A percentile compares a stretch with the other conserved stretches of the same genome.
Conservation (phyloP, 2,888 invertebrate genomes). For the Biston betularia region DNA sequence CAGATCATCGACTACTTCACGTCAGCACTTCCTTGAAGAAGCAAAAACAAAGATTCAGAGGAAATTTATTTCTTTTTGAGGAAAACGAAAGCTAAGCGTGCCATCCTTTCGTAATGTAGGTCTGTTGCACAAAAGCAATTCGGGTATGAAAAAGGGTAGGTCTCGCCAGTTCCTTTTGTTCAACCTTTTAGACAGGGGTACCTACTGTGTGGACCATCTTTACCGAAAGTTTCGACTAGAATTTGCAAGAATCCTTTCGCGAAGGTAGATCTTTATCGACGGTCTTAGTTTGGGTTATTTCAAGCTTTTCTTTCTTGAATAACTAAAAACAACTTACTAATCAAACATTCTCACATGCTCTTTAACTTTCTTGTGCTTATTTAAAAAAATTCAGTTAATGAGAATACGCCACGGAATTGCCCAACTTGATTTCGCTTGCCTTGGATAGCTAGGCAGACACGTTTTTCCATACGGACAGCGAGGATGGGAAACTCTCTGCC, state of each 20-base stretch:
- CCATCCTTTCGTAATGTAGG: slow-evolving; percentile 32
- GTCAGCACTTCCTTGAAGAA: slow-evolving; percentile 16
- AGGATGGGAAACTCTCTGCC: too few species aligned
- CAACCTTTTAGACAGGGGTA: slow-evolving; percentile 57
- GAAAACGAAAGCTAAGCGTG: slow-evolving; percentile 34
- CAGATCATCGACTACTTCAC: slow-evolving; percentile 28
- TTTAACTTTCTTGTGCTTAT: too few species aligned
- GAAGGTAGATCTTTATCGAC: slow-evolving; percentile 62
- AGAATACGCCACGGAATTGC: too few species aligned
- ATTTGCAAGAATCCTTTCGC: slow-evolving; percentile 77
- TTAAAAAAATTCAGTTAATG: too few species aligned
- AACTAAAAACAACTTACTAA: background rate
- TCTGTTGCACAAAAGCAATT: slow-evolving; percentile 44
- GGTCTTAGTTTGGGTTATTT: slow-evolving; percentile 76
- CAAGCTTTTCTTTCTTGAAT: slow-evolving; percentile 55
- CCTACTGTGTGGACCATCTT: slow-evolving; percentile 64
- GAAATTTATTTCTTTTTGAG: slow-evolving; percentile 30
- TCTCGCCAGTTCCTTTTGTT: slow-evolving; percentile 52
- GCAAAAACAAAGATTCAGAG: slow-evolving; percentile 26
- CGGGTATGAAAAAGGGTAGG: slow-evolving; percentile 51
- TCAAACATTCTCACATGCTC: too few species aligned
- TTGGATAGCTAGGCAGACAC: too few species aligned
- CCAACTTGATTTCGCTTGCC: too few species aligned
- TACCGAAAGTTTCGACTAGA: slow-evolving; percentile 65
- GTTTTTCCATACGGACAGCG: too few species aligned